Base-by-base conservation (phyloP, 2,113 vertebrate genomes). In the Hemiprocne comata region DNA sequence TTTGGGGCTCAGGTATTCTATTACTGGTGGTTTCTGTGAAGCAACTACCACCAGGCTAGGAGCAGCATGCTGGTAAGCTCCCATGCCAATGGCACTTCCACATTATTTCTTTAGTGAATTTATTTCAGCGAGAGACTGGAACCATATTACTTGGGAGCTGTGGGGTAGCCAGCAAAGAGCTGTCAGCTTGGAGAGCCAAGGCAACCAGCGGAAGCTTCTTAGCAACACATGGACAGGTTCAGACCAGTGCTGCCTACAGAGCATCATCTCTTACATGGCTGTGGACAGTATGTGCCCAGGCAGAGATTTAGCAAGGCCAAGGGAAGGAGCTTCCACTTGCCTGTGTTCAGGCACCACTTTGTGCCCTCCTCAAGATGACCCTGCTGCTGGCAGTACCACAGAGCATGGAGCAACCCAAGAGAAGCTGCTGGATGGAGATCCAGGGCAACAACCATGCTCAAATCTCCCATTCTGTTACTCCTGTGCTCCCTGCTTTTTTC, bases 381-480 rank as follows among this genome's bases (percentile, higher is more conserved):
- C 73, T 46, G 28, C 53, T 67, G 40, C 74, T 38, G 24, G 51
- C 4, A 77, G 69, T 20, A 20, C 29, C 1, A n/a, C 53, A 26
- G 48, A 60, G 48, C 36, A 44, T 6, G 2, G 66, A 31, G 79
- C 31, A 44, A 33, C 6, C 33, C 70, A 61, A 13, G 7, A 38
- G 19, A 8, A 53, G 51, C 57, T 38, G 8, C 9, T 5, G 7
- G 29, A 34, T 57, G 61, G n/a, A 60, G 66, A 54, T 8, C 5
- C 50, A 61, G 53, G 33, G 31, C 26, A 78, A 77, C n/a, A 51
- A 42, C 11, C 64, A 5, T 0, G 0, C 4, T 40, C 36, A 29
- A 1, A 21, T n/a, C 29, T 29, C 72, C 51, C 4, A 0, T 18
- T 38, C 11, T 55, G 1, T 5, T 21, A 8, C 6, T 46, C 36